A percentile compares a stretch with the other conserved stretches of the same genome.
These are phyloP conservation scores for Hemicentrotus pulcherrimus DNA, from an alignment of 35 echinoderm and acorn worm species.

Conservation along the genomic window DNA sequence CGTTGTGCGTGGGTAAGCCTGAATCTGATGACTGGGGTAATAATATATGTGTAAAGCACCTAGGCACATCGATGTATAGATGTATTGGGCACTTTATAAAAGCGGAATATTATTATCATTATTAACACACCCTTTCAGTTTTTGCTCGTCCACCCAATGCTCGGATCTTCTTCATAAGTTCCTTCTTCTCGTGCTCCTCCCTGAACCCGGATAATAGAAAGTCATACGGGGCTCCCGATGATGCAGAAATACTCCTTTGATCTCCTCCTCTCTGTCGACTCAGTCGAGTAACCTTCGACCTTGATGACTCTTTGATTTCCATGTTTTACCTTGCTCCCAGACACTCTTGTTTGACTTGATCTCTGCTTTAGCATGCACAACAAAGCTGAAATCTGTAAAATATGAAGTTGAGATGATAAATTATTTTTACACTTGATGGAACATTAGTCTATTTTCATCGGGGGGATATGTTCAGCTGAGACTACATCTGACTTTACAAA, in stretches of 20 bases:
- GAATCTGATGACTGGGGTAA: no score
- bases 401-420: background rate
- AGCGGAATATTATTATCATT: no score
- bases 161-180: slow-evolving; percentile 36
- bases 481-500: no score
- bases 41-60: no score
- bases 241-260: background rate
- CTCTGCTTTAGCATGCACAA: background rate
- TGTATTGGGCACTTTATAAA: no score
- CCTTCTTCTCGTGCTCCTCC: slow-evolving; percentile 42
- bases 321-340: background rate
- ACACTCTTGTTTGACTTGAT: background rate
- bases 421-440: background rate
- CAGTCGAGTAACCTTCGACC: background rate
- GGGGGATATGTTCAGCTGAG: no score
- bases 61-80: no score
- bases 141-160: slow-evolving; percentile 51
- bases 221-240: background rate
- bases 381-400: background rate
- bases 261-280: background rate
- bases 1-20: no score
- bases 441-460: no score
- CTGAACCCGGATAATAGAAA: slow-evolving; percentile 68
- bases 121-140: slow-evolving; percentile 50
- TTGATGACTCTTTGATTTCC: background rate